phyloP scores from a whole-genome alignment of 2,888 invertebrate species.

The Nomada fucata region DNA sequence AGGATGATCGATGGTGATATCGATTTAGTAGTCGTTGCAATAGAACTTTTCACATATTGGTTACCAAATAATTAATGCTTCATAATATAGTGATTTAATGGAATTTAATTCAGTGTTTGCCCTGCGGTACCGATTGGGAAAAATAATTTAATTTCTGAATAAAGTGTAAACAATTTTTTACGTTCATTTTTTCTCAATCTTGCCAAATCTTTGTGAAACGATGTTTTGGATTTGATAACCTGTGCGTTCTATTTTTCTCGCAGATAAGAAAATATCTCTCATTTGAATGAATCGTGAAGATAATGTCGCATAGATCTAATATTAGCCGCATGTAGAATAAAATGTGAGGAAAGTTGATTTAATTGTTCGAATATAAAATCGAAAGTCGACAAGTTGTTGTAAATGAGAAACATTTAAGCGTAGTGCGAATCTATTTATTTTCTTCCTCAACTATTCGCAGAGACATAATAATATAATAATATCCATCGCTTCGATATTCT shows the following conservation, averaged over 20 bases:
- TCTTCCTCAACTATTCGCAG: background rate
- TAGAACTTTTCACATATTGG: background rate
- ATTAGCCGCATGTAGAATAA: background rate
- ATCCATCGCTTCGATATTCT: too few species aligned
- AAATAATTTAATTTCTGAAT: too few species aligned
- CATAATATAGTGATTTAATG: too few species aligned
- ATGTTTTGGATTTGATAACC: conserved; percentile 1
- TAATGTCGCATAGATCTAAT: background rate
- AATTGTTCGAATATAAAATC: background rate
- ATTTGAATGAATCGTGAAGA: conserved; percentile 6
- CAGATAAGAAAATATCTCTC: conserved; percentile 5
- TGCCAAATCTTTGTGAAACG: background rate
- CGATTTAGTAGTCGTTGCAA: background rate
- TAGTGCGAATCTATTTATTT: background rate
- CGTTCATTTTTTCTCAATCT: background rate
- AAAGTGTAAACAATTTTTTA: background rate
- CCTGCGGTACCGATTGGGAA: too few species aligned
- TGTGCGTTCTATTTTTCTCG: background rate
- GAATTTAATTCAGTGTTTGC: too few species aligned
- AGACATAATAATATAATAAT: background rate
- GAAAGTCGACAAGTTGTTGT: background rate
- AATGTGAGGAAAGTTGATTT: background rate
- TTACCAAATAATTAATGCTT: background rate
- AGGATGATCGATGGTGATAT: background rate
- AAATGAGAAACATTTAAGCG: too few species aligned